Percentiles rank a stretch among this genome's conserved stretches.
Conservation (phyloP, 2,797 vertebrate species). For the Esox masquinongy region DNA sequence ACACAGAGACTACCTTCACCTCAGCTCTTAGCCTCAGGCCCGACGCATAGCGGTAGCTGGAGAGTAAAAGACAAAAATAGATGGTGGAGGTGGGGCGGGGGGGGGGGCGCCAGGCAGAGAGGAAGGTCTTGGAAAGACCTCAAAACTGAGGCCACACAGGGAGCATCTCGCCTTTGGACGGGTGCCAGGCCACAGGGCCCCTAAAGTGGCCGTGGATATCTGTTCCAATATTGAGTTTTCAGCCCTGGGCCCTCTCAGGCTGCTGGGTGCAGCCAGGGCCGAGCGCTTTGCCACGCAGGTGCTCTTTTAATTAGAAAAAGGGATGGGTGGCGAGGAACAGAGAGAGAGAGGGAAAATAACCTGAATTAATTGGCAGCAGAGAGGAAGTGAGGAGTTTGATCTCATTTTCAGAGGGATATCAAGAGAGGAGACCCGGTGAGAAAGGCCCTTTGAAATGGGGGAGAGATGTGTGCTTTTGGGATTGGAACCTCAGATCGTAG, state of each 20-base stretch:
- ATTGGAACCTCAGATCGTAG: background rate
- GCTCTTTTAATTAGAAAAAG: conserved; percentile 77
- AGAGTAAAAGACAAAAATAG: conserved; percentile 36
- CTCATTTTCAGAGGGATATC: conserved; percentile 59
- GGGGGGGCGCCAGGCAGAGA: conserved; percentile 9
- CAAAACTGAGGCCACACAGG: conserved; percentile 42
- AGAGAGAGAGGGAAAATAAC: conserved; percentile 50
- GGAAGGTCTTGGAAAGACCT: conserved; percentile 50
- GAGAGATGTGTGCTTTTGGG: conserved; percentile 2
- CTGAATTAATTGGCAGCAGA: conserved; percentile 74
- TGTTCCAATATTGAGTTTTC: conserved; percentile 65
- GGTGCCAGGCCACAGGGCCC: conserved; percentile 62
- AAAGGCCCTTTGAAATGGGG: conserved; percentile 25
- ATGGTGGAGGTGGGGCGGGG: conserved; percentile 25
- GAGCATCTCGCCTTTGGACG: conserved; percentile 59
- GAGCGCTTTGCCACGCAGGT: conserved; percentile 51
- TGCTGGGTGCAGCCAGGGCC: conserved; percentile 21
- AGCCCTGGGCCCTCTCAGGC: conserved; percentile 23
- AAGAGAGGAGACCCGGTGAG: conserved; percentile 35
- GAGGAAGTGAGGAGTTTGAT: conserved; percentile 39
- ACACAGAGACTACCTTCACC: background rate
- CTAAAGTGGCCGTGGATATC: conserved; percentile 60
- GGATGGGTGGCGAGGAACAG: conserved; percentile 19
- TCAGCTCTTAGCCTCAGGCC: background rate
- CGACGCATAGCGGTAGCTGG: conserved; percentile 16